Evolutionary conservation across 2,888 invertebrate genomes (phyloP), one percentile per base, ranked within the genome.

Genomic region (Callosobruchus maculatus): DNA sequence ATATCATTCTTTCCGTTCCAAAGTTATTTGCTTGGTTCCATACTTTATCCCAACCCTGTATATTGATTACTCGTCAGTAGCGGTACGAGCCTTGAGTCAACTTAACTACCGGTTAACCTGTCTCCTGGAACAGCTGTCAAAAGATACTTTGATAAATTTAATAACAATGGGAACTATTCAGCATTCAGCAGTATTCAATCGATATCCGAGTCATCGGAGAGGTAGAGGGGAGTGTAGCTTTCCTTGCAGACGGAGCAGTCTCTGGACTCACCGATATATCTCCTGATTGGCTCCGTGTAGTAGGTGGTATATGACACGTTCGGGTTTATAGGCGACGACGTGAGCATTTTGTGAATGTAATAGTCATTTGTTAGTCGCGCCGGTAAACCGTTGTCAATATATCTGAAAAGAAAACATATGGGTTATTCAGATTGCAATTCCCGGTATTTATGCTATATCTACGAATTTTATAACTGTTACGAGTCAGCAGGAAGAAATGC

Each of bases 331-430:
- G 85, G 84, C 20, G 85, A 85, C 0, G 93, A 93, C 81, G 91
- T 88, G 77, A 93, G 87, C 78, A 94, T 88, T 80, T 91, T 91
- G 74, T 92, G 90, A 77, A 95, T 89, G 88, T 95, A 95, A 75
- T 93, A 92, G 82, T 94, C 94, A 84, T 91, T 90, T 84, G 88
- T 88, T 85, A 91, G 90, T 84, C 92, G 90, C 84, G 91, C 90
- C 71, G 92, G 90, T 70, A 91, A 81, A 74, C 78, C 77, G 71
- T 81, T 76, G 71, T 81, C 81, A 67, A 82, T 81, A 72, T 84
- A 80, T 75, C 83, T 83, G 80, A n/a, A n/a, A n/a, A n/a, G n/a
- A n/a, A n/a, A n/a, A n/a, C n/a, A n/a, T n/a, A n/a, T n/a, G 26
- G 3, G 26, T 26, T 26, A 26, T 26, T 26, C 26, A 26, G 26